Percentiles rank a stretch among this genome's conserved stretches.
Conservation (phyloP, 2,888 invertebrate genomes). For the Polydrusus tereticollis region DNA sequence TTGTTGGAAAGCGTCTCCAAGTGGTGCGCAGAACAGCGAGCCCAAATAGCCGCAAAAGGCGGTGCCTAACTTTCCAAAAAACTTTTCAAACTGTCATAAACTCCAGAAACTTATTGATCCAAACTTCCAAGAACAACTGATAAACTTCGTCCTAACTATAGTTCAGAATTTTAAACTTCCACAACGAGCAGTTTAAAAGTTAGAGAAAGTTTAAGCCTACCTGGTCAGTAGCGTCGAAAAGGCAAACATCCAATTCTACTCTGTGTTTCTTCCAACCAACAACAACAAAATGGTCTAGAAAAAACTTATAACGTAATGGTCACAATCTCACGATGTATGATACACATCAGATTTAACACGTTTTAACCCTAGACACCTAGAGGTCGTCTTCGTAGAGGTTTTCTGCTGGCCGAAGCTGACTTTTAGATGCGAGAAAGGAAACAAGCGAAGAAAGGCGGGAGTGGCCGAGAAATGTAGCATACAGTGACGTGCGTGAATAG, state of each 20-base stretch:
- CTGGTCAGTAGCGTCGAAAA: constrained; percentile 54
- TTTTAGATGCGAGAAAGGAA: constrained; percentile 50
- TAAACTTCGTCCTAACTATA: constrained; percentile 51
- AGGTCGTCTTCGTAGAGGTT: constrained; percentile 47
- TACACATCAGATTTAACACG: constrained; percentile 41
- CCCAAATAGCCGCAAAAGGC: constrained; percentile 60
- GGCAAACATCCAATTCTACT: background rate
- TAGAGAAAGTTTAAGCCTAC: constrained; percentile 57
- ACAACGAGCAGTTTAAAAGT: constrained; percentile 49
- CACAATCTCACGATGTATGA: constrained; percentile 48
- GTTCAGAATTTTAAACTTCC: constrained; percentile 49
- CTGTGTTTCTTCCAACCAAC: background rate
- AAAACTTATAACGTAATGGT: background rate
- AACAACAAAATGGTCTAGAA: background rate
- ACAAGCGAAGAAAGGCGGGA: constrained; percentile 54
- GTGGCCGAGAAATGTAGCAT: constrained; percentile 40
- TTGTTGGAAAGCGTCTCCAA: constrained; percentile 53
- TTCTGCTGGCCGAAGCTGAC: constrained; percentile 45
- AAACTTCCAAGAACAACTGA: constrained; percentile 53
- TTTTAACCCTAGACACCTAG: constrained; percentile 46
- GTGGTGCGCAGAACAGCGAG: constrained; percentile 62
- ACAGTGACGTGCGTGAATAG: constrained; percentile 29
- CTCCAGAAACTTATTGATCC: constrained; percentile 57
- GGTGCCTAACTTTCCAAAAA: constrained; percentile 63
- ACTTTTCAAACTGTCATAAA: constrained; percentile 66